Evolutionary conservation across 2,888 invertebrate genomes (phyloP).

Genomic region (Galerucella pusilla): DNA sequence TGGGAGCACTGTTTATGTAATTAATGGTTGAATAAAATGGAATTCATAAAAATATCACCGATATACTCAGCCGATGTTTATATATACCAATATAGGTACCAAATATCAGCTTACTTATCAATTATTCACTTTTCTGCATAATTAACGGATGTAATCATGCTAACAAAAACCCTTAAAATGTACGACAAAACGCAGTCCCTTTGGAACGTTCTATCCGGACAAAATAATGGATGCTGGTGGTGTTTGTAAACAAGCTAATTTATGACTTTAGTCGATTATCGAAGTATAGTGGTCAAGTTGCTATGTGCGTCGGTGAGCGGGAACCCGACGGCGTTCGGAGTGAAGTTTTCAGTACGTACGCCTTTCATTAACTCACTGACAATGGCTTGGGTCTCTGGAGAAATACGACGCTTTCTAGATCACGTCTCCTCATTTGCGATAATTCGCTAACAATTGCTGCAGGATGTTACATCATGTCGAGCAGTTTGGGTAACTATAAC

Average conservation of each 20-base stretch:
- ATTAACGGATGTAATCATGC: slow-evolving; percentile 49
- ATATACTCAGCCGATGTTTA: no score
- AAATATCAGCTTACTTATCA: no score
- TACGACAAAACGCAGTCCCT: slow-evolving; percentile 52
- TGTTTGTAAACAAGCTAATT: slow-evolving; percentile 50
- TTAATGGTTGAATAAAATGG: no score
- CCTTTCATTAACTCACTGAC: slow-evolving; percentile 34
- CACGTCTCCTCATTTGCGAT: slow-evolving; percentile 19
- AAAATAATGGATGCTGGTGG: slow-evolving; percentile 53
- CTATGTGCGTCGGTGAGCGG: slow-evolving; percentile 45
- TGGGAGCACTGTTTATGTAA: no score
- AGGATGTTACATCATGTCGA: slow-evolving; percentile 8
- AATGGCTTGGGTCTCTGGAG: slow-evolving; percentile 26
- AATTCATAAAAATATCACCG: no score
- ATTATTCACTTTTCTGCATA: slow-evolving; percentile 17
- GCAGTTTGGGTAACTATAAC: neutral
- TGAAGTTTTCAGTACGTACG: slow-evolving; percentile 17
- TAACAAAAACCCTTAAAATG: slow-evolving; percentile 50
- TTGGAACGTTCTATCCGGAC: slow-evolving; percentile 46
- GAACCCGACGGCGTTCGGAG: slow-evolving; percentile 35
- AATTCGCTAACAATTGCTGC: slow-evolving; percentile 13
- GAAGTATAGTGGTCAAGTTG: slow-evolving; percentile 53
- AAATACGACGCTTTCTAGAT: slow-evolving; percentile 23
- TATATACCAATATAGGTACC: no score
- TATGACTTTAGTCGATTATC: slow-evolving; percentile 53